These are phyloP conservation scores for Aphidius gifuensis DNA, from an alignment of 1,140 invertebrate species.

Conservation along the genomic window DNA sequence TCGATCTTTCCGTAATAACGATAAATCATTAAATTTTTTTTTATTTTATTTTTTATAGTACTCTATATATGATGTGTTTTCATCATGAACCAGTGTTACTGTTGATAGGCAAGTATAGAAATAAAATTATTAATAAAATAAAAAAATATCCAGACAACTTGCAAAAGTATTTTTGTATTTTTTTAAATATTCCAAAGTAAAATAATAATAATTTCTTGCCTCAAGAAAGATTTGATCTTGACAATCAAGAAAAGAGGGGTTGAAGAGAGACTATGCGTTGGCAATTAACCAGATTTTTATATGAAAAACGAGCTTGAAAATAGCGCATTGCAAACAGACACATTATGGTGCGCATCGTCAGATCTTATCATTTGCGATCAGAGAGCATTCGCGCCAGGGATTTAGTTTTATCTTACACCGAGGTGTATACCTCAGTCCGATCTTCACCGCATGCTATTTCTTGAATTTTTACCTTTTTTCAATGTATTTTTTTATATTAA, in stretches of 20 bases:
- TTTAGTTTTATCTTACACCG: constrained; percentile 17
- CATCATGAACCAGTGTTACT: constrained; percentile 26
- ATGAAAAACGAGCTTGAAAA: constrained; percentile 11
- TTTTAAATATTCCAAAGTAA: too few species aligned
- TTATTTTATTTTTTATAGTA: neutral
- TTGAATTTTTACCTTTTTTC: too few species aligned
- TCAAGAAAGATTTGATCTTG: too few species aligned
- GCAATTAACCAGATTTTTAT: constrained; percentile 26
- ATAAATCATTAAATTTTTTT: constrained; percentile 21
- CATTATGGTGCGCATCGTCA: neutral
- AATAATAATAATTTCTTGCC: too few species aligned
- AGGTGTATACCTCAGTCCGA: neutral
- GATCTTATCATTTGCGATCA: constrained; percentile 22
- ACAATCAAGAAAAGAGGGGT: neutral
- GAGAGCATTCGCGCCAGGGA: constrained; percentile 16
- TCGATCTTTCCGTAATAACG: constrained; percentile 33
- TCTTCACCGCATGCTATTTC: too few species aligned
- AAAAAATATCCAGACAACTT: too few species aligned
- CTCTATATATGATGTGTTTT: neutral
- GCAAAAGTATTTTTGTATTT: too few species aligned
- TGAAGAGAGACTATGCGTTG: constrained; percentile 12
- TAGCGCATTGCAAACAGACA: neutral
- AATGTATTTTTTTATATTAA: too few species aligned
- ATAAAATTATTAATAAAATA: constrained; percentile 16
- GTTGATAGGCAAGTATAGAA: constrained; percentile 29